Evolutionary conservation across 2,113 vertebrate genomes (phyloP).

Genomic region (Gobio gobio): DNA sequence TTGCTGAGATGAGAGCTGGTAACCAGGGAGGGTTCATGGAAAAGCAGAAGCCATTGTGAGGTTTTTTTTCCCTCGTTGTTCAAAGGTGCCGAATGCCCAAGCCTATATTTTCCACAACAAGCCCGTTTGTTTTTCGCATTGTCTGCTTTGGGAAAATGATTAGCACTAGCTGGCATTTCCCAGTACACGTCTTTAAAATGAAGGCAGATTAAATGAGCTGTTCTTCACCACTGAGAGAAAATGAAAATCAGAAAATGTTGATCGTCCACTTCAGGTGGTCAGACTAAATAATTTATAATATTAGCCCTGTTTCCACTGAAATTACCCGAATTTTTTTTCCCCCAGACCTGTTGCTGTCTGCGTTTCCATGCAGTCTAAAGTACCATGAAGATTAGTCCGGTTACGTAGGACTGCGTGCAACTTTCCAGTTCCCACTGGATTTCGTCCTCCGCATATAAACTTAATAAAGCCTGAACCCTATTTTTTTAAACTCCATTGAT

Average conservation of each 20-base stretch:
- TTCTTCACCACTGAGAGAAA: background rate
- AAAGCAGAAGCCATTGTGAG: constrained; percentile 47
- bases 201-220: background rate
- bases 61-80: constrained; percentile 6
- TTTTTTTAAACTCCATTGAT: too few relatives aligned
- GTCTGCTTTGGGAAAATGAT: constrained; percentile 7
- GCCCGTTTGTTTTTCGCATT: background rate
- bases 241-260: background rate
- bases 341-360: too few relatives aligned
- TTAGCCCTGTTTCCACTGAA: too few relatives aligned
- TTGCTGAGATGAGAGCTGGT: constrained; percentile 67
- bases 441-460: too few relatives aligned
- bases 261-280: too few relatives aligned
- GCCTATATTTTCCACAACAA: constrained; percentile 32
- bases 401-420: too few relatives aligned
- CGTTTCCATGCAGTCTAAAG: too few relatives aligned
- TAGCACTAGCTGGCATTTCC: background rate
- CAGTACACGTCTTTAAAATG: background rate
- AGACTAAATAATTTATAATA: too few relatives aligned
- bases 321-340: too few relatives aligned
- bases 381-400: too few relatives aligned
- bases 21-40: constrained; percentile 40
- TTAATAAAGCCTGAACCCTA: too few relatives aligned
- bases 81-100: constrained; percentile 32
- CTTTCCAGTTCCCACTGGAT: too few relatives aligned